A percentile compares a stretch with the other conserved stretches of the same genome.
Evolutionary conservation across 2,888 invertebrate genomes (phyloP).

Genomic region (Drosophila sordidula): DNA sequence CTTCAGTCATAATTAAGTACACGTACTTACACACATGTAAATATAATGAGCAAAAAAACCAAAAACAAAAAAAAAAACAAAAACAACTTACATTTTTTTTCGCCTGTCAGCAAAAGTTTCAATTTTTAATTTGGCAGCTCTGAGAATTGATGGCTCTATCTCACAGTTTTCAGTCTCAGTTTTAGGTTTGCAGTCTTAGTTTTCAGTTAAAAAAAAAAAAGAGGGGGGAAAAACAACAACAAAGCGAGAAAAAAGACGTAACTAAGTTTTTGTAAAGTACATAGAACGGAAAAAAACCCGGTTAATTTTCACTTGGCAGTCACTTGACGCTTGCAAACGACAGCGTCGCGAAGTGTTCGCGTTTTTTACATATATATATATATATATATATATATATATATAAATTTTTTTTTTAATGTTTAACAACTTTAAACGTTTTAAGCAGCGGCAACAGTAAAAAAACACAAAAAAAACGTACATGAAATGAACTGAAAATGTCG

Average conservation of each 20-base stretch:
- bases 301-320: constrained; percentile 51
- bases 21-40: constrained; percentile 25
- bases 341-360: constrained; percentile 8
- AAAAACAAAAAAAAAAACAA: neutral
- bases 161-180: constrained; percentile 13
- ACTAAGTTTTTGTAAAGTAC: constrained; percentile 47
- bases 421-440: neutral
- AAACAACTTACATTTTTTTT: constrained; percentile 60
- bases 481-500: constrained; percentile 11
- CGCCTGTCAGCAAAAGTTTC: constrained; percentile 49
- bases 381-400: neutral
- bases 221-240: constrained; percentile 18
- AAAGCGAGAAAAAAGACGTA: constrained; percentile 18
- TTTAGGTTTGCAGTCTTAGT: constrained; percentile 16
- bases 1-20: constrained; percentile 41
- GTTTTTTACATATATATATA: constrained; percentile 1
- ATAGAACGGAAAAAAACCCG: constrained; percentile 54
- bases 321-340: constrained; percentile 35
- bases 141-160: constrained; percentile 39
- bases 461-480: constrained; percentile 9
- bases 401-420: neutral
- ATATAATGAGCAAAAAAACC: constrained; percentile 40
- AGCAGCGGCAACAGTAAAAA: constrained; percentile 1
- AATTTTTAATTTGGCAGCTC: constrained; percentile 56
- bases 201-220: constrained; percentile 20